Evolutionary conservation across 2,888 invertebrate genomes (phyloP).

Genomic region (Pardosa pseudoannulata): DNA sequence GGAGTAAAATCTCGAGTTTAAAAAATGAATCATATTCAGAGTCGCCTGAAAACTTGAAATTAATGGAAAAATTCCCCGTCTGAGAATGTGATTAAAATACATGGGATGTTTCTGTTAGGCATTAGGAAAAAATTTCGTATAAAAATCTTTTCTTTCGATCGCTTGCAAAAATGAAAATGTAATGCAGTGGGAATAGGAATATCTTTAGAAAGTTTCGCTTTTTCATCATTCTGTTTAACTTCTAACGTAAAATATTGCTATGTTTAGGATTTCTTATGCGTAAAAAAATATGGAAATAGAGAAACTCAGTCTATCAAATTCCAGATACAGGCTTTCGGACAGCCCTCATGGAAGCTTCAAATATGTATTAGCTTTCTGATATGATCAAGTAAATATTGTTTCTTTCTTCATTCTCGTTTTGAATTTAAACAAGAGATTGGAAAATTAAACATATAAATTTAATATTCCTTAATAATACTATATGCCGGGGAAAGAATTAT

Average conservation of each 20-base stretch:
- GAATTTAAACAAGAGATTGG: no score
- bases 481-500: no score
- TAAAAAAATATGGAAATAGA: neutral
- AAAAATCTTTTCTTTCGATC: constrained; percentile 37
- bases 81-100: constrained; percentile 63
- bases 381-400: no score
- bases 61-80: constrained; percentile 63
- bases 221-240: constrained; percentile 3
- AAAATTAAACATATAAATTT: no score
- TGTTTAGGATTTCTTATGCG: neutral
- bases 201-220: constrained; percentile 41
- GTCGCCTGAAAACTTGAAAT: constrained; percentile 65
- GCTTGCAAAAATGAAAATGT: constrained; percentile 65
- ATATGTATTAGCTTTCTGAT: no score
- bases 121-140: constrained; percentile 62
- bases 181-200: constrained; percentile 64
- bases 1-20: constrained; percentile 35
- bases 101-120: constrained; percentile 61
- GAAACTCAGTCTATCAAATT: neutral
- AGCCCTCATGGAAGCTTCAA: no score
- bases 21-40: constrained; percentile 38
- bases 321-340: no score
- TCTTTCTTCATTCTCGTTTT: no score
- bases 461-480: no score
- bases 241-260: neutral